Conservation (phyloP, 37 sponge, comb jelly and placozoan genomes). For the Cladorhizidae sp. region DNA sequence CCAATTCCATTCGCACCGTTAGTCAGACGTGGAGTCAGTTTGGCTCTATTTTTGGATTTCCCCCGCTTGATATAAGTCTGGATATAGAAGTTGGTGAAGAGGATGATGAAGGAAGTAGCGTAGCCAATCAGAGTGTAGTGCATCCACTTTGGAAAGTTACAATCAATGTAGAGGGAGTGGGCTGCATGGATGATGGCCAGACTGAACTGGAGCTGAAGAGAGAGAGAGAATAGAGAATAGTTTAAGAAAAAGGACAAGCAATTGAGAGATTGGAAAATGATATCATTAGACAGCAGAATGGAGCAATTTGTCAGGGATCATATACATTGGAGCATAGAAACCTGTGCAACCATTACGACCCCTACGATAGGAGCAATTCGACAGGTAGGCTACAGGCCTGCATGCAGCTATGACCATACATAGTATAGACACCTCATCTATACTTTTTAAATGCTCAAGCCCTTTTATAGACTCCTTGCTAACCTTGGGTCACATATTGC, state of each 20-base stretch:
- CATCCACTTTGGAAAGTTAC: slow-evolving; percentile 93
- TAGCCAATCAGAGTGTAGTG: slow-evolving; percentile 78
- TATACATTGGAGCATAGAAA: neutral
- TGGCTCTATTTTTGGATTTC: slow-evolving; percentile 7
- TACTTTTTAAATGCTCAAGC: too few species aligned
- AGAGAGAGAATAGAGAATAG: neutral
- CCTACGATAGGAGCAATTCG: neutral
- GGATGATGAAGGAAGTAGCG: slow-evolving; percentile 70
- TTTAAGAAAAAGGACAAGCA: too few species aligned
- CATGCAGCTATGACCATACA: too few species aligned
- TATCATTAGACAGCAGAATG: neutral
- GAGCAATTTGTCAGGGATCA: neutral
- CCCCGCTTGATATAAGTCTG: slow-evolving; percentile 82
- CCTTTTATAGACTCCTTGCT: too few species aligned
- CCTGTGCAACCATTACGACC: neutral
- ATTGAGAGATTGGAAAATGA: neutral
- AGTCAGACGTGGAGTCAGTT: neutral
- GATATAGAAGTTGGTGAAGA: slow-evolving; percentile 92
- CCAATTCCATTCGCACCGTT: slow-evolving; percentile 6
- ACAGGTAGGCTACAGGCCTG: too few species aligned
- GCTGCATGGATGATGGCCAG: slow-evolving; percentile 63
- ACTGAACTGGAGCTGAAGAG: slow-evolving; percentile 75
- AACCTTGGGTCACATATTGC: too few species aligned
- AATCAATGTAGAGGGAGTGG: slow-evolving; percentile 79
- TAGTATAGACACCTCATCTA: too few species aligned